Base-by-base conservation (phyloP, 2,888 invertebrate genomes). In the Agonopterix alstromeriana region DNA sequence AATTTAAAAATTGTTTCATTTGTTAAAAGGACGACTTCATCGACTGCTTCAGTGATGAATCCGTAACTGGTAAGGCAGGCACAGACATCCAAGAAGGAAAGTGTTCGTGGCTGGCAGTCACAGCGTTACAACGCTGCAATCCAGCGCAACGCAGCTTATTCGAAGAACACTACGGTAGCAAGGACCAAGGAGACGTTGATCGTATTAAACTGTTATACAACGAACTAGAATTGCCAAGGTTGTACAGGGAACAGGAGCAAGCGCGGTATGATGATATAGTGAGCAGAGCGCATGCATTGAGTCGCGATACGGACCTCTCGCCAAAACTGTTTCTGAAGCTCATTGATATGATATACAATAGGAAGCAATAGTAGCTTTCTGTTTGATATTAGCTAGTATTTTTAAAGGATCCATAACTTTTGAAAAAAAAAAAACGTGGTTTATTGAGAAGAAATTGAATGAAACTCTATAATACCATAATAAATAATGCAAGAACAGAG, bases 11-110 rank as follows among this genome's bases (percentile, higher is more conserved):
- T 2, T 43, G 10, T 43, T 17, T 17, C 5, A 27, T 45, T 46
- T 27, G 8, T 38, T 54, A 48, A 45, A 80, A 93, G 91, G 96
- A 97, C 73, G 97, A 97, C 77, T 97, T 91, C 76, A 84, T 97
- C 42, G 98, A 98, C 71, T 95, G 95, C 66, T 98, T 93, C 76
- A 97, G 97, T 0, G 93, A 96, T 66, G 91, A 94, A 36, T 87
- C 89, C 1, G 79, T 94, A 0, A 97, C 94, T 0, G 98, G 98
- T 0, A 99, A 99, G 89, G 81, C 91, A 10, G 95, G 97, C 3
- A 94, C 93, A 0, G 98, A 98, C 68, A 98, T 99, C 58, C 91
- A 94, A 72, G 96, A 97, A 65, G 97, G 97, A 42, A 98, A 98
- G 81, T 98, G 98, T 76, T 92, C 96, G 0, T 99, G 98, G 98